Evolutionary conservation across 2,113 vertebrate species (phyloP), one percentile per base, ranked within the genome.

Genomic region (Prolemur simus): DNA sequence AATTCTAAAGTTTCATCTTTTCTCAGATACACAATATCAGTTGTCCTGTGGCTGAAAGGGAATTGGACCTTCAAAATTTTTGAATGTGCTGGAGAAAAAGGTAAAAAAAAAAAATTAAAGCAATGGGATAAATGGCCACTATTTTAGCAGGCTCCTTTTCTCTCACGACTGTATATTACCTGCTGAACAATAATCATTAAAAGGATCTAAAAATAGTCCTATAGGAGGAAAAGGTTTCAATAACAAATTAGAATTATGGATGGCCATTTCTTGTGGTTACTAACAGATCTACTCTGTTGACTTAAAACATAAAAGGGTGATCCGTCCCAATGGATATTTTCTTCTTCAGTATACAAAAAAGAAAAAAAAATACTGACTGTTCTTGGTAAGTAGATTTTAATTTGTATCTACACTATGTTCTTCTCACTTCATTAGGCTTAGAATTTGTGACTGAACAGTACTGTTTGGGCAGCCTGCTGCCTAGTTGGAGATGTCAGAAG

Each of bases 401-500:
- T 98, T 98, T 98, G 93, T 98, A 93, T 98, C 98, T 98, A 95
- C 83, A 71, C 85, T 94, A 42, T 98, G 94, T 97, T 98, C 95
- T 99, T 98, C 97, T 98, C 97, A 98, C 97, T 98, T 98, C 97
- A 98, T 66, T 97, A 98, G 96, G 82, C 64, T 97, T 96, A 97
- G 98, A 98, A 98, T 98, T 96, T 98, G 98, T 98, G 95, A 96
- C 96, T 96, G 97, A 98, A 88, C 88, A 98, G 80, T 66, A 95
- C 83, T 97, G 86, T 97, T 98, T 97, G 97, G 97, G 94, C 96
- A 98, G 96, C 66, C 97, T 97, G 83, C 98, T 98, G 97, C 98
- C 97, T 98, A 64, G 96, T 9, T 98, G 98, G 97, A 98, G 97
- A 98, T 97, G 96, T 98, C 98, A 98, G 97, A 98, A 98, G 95